phyloP scores from a whole-genome alignment of 2,113 vertebrate species.

The Trachemys scripta region DNA sequence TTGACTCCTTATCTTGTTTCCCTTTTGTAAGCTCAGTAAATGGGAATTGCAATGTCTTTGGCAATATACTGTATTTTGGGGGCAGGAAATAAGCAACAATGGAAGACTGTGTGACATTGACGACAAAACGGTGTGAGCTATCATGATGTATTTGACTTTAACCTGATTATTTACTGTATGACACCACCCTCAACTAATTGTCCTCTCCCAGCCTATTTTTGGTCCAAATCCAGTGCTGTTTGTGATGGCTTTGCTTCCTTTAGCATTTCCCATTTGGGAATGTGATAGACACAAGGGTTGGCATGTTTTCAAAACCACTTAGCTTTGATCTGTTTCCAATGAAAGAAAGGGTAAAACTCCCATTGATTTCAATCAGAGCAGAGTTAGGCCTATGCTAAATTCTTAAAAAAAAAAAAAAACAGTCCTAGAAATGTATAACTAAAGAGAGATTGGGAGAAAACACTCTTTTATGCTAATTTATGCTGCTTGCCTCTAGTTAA shows the following conservation, averaged over 20 bases:
- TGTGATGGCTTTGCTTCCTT: not conserved
- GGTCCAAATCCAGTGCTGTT: not conserved
- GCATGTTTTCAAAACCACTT: not conserved
- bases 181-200: not conserved
- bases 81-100: not conserved
- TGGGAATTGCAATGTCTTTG: not conserved
- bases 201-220: not conserved
- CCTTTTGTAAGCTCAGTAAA: not conserved
- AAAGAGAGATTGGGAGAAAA: too few species aligned
- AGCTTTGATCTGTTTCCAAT: not conserved
- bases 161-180: fast-evolving
- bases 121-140: not conserved
- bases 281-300: not conserved
- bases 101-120: not conserved
- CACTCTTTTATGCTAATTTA: not conserved
- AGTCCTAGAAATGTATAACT: not conserved
- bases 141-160: not conserved
- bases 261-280: not conserved
- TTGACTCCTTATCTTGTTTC: not conserved
- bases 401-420: not conserved
- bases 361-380: not conserved
- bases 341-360: not conserved
- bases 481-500: not conserved
- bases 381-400: not conserved
- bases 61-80: not conserved